Percentiles rank a stretch among this genome's conserved stretches.
Evolutionary conservation across 2,797 vertebrate genomes (phyloP).

Genomic region (Rhabdophis nuchalis): DNA sequence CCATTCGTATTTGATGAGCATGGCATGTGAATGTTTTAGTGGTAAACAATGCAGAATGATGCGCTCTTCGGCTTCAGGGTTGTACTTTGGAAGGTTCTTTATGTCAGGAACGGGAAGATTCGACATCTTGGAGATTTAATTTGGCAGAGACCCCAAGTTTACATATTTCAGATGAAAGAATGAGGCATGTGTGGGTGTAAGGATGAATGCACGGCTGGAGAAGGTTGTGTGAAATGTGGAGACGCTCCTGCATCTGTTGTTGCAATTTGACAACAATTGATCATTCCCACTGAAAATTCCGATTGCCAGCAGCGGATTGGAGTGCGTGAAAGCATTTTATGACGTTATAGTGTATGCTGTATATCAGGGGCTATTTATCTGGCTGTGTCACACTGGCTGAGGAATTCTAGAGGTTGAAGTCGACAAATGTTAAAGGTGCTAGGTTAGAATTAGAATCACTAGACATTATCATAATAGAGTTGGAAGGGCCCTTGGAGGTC

Average conservation of each 20-base stretch:
- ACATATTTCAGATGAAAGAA: not conserved
- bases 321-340: slow-evolving; percentile 14
- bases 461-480: too few relatives aligned
- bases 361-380: not conserved
- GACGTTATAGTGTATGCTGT: slow-evolving; percentile 13
- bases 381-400: too few relatives aligned
- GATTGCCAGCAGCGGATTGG: slow-evolving; percentile 19
- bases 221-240: slow-evolving; percentile 2
- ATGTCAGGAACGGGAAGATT: not conserved
- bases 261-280: slow-evolving; percentile 14
- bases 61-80: not conserved
- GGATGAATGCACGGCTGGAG: not conserved
- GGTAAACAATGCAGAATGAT: not conserved
- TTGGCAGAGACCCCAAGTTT: not conserved
- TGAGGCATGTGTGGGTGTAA: not conserved
- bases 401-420: too few relatives aligned
- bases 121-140: not conserved
- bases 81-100: not conserved
- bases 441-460: too few relatives aligned
- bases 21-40: not conserved
- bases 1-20: not conserved
- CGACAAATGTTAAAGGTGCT: too few relatives aligned
- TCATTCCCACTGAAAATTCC: slow-evolving; percentile 27
- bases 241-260: not conserved
- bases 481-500: too few relatives aligned